phyloP scores from a whole-genome alignment of 2,888 invertebrate genomes.

The Pseudococcus longispinus region DNA sequence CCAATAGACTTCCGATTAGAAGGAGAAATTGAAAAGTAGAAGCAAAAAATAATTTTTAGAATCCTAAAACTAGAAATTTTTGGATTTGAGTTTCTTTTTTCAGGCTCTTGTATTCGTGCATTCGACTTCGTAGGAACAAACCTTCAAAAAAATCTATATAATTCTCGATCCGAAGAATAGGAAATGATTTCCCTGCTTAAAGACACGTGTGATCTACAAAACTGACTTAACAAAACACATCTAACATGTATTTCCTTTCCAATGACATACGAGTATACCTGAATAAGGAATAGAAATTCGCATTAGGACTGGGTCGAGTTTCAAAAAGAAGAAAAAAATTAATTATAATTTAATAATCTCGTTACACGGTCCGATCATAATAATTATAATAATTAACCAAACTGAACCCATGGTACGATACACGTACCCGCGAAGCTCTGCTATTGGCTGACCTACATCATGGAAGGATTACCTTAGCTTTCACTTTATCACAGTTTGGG shows the following conservation, averaged over 20 bases:
- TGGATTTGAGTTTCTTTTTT: too few species aligned
- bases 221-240: not conserved
- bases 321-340: slow-evolving; percentile 33
- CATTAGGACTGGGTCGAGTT: not conserved
- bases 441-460: slow-evolving; percentile 32
- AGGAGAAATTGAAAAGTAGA: too few species aligned
- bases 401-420: not conserved
- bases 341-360: slow-evolving; percentile 43
- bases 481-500: slow-evolving; percentile 33
- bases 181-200: not conserved
- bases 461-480: slow-evolving; percentile 26
- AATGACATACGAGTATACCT: slow-evolving; percentile 24
- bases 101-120: too few species aligned
- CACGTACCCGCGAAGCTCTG: not conserved
- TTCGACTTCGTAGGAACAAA: too few species aligned
- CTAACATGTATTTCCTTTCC: not conserved
- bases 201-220: not conserved
- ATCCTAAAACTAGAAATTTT: too few species aligned
- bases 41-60: too few species aligned
- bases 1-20: too few species aligned
- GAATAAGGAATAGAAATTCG: slow-evolving; percentile 38
- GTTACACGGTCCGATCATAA: not conserved
- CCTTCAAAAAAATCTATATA: too few species aligned
- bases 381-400: slow-evolving; percentile 24
- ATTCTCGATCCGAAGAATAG: not conserved